A percentile compares a stretch with the other conserved stretches of the same genome.
Conservation (phyloP, 2,113 vertebrate species). For the Daboia siamensis region DNA sequence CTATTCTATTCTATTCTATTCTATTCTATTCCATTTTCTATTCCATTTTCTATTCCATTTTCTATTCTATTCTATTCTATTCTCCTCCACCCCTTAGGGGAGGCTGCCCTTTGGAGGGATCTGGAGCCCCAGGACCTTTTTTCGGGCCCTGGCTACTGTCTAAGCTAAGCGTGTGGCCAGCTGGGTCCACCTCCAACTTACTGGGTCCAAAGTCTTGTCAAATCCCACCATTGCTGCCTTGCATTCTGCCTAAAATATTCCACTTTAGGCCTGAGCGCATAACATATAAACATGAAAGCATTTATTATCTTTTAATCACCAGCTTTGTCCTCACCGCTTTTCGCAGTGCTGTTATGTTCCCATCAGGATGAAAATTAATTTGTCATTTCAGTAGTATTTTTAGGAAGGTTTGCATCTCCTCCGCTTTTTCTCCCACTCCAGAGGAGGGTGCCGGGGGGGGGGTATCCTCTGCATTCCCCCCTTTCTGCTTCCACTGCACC, state of each 20-base stretch:
- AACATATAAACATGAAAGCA: constrained; percentile 51
- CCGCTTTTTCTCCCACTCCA: not conserved
- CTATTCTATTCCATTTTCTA: too few relatives aligned
- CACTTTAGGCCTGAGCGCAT: constrained; percentile 45
- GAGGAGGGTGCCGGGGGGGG: not conserved
- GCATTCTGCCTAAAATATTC: constrained; percentile 48
- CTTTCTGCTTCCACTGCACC: not conserved
- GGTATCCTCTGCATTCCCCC: not conserved
- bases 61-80: too few relatives aligned
- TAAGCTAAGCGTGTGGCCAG: not conserved
- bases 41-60: too few relatives aligned
- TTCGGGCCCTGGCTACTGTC: not conserved
- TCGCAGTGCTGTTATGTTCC: constrained; percentile 34
- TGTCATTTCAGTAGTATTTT: constrained; percentile 45
- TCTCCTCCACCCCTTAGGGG: too few relatives aligned
- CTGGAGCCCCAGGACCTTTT: not conserved
- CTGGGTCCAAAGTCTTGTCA: not conserved
- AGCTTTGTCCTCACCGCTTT: constrained; percentile 50
- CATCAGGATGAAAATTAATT: constrained; percentile 48
- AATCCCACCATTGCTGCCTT: not conserved
- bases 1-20: too few relatives aligned
- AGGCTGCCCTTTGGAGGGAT: not conserved
- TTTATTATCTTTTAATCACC: constrained; percentile 59
- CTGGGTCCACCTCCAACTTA: not conserved
- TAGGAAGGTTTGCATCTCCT: constrained; percentile 14